phyloP scores from a whole-genome alignment of 2,888 invertebrate genomes.

The Anthoptus insignis region DNA sequence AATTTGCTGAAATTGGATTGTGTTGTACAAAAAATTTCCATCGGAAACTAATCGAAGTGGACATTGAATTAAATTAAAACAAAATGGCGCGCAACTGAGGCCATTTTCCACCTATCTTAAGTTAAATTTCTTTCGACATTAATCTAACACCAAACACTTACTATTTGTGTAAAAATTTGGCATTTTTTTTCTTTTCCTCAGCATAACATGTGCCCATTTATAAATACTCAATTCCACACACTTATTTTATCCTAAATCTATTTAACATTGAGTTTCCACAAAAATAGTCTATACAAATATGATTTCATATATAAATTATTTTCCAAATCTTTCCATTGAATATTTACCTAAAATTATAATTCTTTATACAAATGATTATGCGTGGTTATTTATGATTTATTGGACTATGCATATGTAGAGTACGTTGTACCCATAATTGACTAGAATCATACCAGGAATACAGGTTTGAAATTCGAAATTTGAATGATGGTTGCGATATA shows the following conservation, averaged over 20 bases:
- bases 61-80: no score
- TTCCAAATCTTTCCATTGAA: conserved; percentile 21
- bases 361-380: conserved; percentile 17
- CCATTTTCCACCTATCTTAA: no score
- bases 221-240: conserved; percentile 20
- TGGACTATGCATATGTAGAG: conserved; percentile 29
- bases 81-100: background rate
- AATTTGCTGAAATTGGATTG: no score
- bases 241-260: conserved; percentile 9
- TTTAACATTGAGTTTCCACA: conserved; percentile 22
- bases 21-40: no score
- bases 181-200: conserved; percentile 3
- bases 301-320: conserved; percentile 25
- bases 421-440: conserved; percentile 21
- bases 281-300: conserved; percentile 33
- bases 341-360: conserved; percentile 32
- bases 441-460: conserved; percentile 23
- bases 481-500: background rate
- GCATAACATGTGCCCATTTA: conserved; percentile 5
- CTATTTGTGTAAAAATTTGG: conserved; percentile 1
- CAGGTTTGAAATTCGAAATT: background rate
- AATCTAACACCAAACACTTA: background rate
- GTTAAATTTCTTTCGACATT: no score
- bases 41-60: no score
- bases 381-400: conserved; percentile 8